phyloP scores from a whole-genome alignment of 2,797 vertebrate species.

The Micromesistius poutassou region DNA sequence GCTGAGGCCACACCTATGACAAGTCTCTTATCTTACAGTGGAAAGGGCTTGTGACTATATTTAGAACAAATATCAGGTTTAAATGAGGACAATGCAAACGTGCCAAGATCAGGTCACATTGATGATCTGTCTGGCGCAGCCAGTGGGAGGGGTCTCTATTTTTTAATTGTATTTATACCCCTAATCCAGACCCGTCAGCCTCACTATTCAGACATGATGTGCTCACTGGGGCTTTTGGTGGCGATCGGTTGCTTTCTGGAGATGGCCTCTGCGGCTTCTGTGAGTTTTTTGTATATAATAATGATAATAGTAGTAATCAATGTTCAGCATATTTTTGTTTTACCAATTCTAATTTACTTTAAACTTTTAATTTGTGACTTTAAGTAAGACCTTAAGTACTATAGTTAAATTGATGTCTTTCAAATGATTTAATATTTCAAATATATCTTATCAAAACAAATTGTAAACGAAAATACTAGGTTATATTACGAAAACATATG shows the following conservation, averaged over 20 bases:
- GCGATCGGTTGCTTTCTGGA: conserved; percentile 48
- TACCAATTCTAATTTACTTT: background rate
- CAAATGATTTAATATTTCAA: no score
- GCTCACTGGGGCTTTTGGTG: conserved; percentile 31
- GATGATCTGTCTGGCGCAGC: background rate
- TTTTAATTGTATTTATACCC: background rate
- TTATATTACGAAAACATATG: no score
- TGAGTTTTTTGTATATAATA: conserved; percentile 41
- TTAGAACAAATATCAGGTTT: background rate
- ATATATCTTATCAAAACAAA: no score
- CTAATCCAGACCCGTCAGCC: no score
- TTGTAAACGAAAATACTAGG: no score
- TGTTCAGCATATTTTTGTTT: background rate
- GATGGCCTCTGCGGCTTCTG: conserved; percentile 46
- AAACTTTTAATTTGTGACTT: background rate
- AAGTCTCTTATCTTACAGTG: background rate
- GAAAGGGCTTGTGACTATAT: background rate
- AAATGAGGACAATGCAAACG: no score
- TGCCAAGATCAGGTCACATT: background rate
- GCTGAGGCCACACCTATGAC: background rate
- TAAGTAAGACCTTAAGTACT: no score
- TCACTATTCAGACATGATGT: background rate
- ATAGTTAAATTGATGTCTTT: no score
- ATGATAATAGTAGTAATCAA: background rate
- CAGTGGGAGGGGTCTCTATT: background rate